Evolutionary conservation across 2,797 vertebrate genomes (phyloP), one percentile per base, ranked within the genome.

Genomic region (Sphaeramia orbicularis): DNA sequence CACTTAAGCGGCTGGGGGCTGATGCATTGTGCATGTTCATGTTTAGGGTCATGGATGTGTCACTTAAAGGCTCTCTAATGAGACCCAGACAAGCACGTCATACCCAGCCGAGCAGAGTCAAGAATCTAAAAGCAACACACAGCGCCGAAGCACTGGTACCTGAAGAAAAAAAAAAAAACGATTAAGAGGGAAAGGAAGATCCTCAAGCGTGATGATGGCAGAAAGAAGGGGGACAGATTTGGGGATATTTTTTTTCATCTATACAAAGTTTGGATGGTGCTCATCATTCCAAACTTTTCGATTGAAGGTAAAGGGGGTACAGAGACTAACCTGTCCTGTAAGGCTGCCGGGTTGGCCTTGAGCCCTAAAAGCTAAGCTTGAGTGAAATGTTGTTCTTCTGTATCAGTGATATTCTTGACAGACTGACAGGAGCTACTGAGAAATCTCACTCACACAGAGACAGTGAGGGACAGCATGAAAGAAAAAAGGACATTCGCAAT

Each of bases 61-160:
- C 88, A 87, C 74, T 69, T 82, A 60, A 77, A 81, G 71, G 75
- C 55, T 86, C 79, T 78, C 81, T 90, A 91, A 91, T 91, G 85
- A 91, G 84, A 86, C 66, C 64, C 76, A 81, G 80, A 84, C 83
- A 83, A 75, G 56, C 57, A 60, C 15, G 7, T 64, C 68, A 84
- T 64, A 76, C 50, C 72, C 71, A 64, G 79, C 38, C 1, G 42
- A 87, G 67, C 55, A 0, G 21, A 55, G 71, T 55, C 1, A 7
- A 61, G 78, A 65, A 66, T 68, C 44, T 61, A 65, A 82, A 71
- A 78, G 71, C 57, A 56, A 62, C 60, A 68, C 61, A 9, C 66
- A 70, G 68, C 62, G 41, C 24, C 48, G 49, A 12, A 66, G 53
- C 37, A 21, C 16, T 43, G 53, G 55, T 74, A 35, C 47, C 44